Evolutionary conservation across 53 echinoderm and acorn worm genomes (phyloP), one percentile per base, ranked within the genome.

Genomic region (Holothuria leucospilota): DNA sequence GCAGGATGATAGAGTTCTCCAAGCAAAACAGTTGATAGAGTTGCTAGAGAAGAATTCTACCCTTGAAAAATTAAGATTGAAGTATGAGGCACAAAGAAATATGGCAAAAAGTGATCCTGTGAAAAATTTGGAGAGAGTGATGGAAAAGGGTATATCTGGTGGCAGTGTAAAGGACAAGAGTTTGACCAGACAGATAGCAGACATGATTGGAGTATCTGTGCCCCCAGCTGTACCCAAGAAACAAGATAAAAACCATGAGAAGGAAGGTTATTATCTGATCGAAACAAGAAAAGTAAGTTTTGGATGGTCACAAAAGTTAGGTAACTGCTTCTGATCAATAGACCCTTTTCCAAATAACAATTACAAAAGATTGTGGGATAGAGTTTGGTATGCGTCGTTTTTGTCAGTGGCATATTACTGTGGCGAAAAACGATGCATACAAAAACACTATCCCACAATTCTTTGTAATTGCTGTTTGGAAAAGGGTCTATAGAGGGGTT

Each of bases 221-320:
- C 65, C 65, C n/a, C 84, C 84, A 8, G 26, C 63, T 38, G 51
- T 77, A 73, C 61, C 82, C 27, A 82, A 86, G 39, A 81, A 78
- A 29, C 64, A 85, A 85, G 84, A 88, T 25, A 80, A 20, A 80
- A 59, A 51, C 11, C 56, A 24, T 30, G 56, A 96, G 69, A 93
- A 89, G 14, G 93, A 96, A 79, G 96, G 96, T 41, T 96, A 96
- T 66, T 96, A 96, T 85, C 84, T 93, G 26, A 87, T 96, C 41
- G 96, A 96, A 87, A 96, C 96, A 23, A 96, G 96, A 90, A 93
- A 46, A 85, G 96, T 96, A 93, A 90, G 85, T 89, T 11, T 9
- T 46, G 46, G 46, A 46, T 46, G 46, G 46, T 46, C 8, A 11
- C 11, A 46, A 5, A 46, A 5, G 46, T 46, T 7, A 46, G 46